A percentile compares a stretch with the other conserved stretches of the same genome.
These are phyloP conservation scores for Egretta garzetta DNA, from an alignment of 2,113 vertebrate genomes.

Conservation along the genomic window DNA sequence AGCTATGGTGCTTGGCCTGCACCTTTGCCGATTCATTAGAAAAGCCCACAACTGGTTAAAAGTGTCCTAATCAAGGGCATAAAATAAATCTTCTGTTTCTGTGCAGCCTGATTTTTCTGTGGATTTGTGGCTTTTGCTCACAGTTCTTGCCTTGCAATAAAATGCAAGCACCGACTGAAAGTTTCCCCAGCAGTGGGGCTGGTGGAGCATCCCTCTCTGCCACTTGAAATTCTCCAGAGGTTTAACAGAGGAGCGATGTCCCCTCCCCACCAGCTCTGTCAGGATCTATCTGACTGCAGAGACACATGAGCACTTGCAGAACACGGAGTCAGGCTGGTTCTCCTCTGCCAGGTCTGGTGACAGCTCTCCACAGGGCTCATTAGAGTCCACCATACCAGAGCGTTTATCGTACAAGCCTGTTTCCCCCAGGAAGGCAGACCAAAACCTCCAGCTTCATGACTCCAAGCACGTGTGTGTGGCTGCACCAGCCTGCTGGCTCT, in stretches of 20 bases:
- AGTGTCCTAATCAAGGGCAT: accelerated
- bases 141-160: not conserved
- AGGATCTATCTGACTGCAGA: not conserved
- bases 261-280: not conserved
- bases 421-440: not conserved
- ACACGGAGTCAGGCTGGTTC: not conserved
- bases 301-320: not conserved
- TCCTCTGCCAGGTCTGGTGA: not conserved
- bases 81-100: not conserved
- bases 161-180: not conserved
- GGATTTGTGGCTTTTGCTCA: not conserved
- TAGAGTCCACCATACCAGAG: not conserved
- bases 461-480: not conserved
- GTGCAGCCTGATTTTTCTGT: not conserved
- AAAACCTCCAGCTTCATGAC: not conserved
- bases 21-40: not conserved
- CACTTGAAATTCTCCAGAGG: not conserved
- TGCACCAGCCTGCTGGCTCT: not conserved
- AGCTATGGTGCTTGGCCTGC: not conserved
- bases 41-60: not conserved
- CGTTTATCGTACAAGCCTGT: not conserved
- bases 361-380: not conserved
- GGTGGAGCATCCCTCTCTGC: not conserved
- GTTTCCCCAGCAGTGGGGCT: not conserved
- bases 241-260: accelerated